A percentile compares a stretch with the other conserved stretches of the same genome.
These are phyloP conservation scores for Indicator maculatus DNA, from an alignment of 2,113 vertebrate species.

Conservation along the genomic window DNA sequence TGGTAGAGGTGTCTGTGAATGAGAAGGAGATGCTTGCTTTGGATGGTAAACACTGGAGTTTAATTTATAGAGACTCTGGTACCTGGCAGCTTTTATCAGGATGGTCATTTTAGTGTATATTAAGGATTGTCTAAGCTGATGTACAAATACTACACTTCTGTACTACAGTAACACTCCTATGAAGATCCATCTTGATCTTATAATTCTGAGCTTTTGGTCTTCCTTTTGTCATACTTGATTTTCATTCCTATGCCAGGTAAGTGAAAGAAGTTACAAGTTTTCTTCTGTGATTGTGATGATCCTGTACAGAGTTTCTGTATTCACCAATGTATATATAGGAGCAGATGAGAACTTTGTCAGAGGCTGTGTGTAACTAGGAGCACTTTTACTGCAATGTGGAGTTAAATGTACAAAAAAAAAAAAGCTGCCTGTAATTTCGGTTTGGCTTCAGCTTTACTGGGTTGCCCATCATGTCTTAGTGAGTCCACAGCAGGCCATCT, in stretches of 20 bases:
- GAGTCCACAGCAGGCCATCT: neutral
- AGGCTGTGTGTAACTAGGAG: neutral
- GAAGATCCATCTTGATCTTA: neutral
- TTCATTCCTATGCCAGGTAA: neutral
- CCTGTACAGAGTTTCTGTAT: neutral
- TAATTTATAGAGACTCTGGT: neutral
- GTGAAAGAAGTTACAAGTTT: neutral
- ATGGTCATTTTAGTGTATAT: neutral
- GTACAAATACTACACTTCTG: neutral
- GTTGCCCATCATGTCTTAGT: neutral
- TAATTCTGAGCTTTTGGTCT: neutral
- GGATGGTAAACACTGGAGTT: neutral
- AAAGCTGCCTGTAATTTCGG: neutral
- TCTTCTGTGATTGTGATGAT: neutral
- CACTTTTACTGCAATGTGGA: neutral
- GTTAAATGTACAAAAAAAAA: neutral
- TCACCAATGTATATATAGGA: neutral
- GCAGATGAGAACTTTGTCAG: neutral
- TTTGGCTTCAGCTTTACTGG: neutral
- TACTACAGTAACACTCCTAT: neutral
- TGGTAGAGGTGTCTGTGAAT: neutral
- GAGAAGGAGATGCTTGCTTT: neutral
- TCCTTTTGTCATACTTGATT: neutral
- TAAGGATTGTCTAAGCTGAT: neutral
- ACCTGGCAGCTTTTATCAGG: neutral